These are phyloP conservation scores for Heliconius ismenius DNA, from an alignment of 2,888 invertebrate genomes.

Conservation along the genomic window DNA sequence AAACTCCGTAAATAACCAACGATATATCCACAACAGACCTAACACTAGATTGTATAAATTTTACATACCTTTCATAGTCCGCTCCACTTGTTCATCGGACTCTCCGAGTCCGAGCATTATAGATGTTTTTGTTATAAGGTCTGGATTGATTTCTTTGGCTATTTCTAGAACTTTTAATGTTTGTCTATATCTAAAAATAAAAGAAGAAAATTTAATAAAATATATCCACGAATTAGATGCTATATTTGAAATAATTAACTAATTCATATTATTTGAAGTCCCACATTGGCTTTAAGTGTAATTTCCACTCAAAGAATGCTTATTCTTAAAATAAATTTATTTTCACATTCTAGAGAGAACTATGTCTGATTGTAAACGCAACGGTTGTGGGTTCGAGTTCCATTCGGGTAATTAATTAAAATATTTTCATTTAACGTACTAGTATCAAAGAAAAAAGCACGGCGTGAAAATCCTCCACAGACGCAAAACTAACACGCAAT, in stretches of 20 bases:
- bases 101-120: slow-evolving; percentile 98
- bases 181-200: slow-evolving; percentile 81
- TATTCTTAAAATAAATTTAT: too few relatives aligned
- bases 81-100: slow-evolving; percentile 91
- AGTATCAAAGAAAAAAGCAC: background rate
- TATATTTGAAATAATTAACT: too few relatives aligned
- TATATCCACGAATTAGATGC: too few relatives aligned
- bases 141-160: slow-evolving; percentile 90
- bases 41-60: too few relatives aligned
- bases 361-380: background rate
- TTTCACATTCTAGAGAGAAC: too few relatives aligned
- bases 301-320: too few relatives aligned
- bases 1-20: too few relatives aligned
- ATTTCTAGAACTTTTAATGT: slow-evolving; percentile 90
- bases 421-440: background rate
- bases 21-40: too few relatives aligned
- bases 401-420: background rate
- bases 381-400: background rate
- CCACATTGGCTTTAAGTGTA: too few relatives aligned
- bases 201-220: background rate
- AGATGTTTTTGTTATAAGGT: slow-evolving; percentile 97
- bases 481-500: background rate
- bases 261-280: too few relatives aligned
- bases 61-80: slow-evolving; percentile 87
- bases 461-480: background rate